A percentile compares a stretch with the other conserved stretches of the same genome.
Evolutionary conservation across 2,113 vertebrate genomes (phyloP).

Genomic region (Psephotus haematonotus): DNA sequence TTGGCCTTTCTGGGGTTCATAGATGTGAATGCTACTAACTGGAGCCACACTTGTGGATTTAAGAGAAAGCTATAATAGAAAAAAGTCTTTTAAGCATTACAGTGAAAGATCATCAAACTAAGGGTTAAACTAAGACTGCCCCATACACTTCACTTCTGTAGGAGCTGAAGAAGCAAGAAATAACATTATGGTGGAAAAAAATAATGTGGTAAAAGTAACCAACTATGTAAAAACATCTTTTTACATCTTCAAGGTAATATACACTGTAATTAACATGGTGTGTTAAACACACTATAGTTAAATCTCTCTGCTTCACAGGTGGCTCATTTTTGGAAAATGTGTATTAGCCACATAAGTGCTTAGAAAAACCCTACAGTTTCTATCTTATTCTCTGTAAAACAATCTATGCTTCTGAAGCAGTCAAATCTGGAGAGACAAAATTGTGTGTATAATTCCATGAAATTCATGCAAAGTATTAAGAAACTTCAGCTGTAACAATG

Average conservation of each 20-base stretch:
- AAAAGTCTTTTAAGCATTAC: not conserved
- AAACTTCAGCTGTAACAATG: not conserved
- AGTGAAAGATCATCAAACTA: not conserved
- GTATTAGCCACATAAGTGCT: not conserved
- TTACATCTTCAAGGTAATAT: not conserved
- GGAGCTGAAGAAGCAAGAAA: not conserved
- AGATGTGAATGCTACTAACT: not conserved
- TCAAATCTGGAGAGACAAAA: not conserved
- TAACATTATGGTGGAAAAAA: not conserved
- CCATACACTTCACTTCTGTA: not conserved
- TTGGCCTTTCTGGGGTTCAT: not conserved
- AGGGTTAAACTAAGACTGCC: not conserved
- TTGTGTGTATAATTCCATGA: conserved; percentile 51
- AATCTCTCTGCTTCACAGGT: not conserved
- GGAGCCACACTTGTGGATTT: not conserved
- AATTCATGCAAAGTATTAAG: conserved; percentile 59
- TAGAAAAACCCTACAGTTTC: not conserved
- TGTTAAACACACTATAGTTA: not conserved
- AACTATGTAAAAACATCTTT: not conserved
- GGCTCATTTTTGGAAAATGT: not conserved
- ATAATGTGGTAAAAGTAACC: not conserved
- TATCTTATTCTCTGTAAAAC: not conserved
- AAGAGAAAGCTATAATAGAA: not conserved
- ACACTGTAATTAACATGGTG: not conserved
- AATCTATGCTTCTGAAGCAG: not conserved